Percentiles rank a stretch among this genome's conserved stretches.
phyloP scores from a whole-genome alignment of 1,140 invertebrate species.

The Heterodera schachtii region DNA sequence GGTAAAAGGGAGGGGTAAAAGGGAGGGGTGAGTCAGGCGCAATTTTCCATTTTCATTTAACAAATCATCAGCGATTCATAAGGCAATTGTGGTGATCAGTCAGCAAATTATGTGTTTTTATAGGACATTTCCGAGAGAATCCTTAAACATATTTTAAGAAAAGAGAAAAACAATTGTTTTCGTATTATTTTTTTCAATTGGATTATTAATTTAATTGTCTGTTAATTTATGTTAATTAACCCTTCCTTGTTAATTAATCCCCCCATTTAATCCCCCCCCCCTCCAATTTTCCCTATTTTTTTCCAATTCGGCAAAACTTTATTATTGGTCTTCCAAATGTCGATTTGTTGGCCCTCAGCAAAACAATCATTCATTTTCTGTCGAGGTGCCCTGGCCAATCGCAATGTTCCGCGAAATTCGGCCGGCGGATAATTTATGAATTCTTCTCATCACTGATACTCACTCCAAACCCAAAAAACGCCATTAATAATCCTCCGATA shows the following conservation, averaged over 20 bases:
- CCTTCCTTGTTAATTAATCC: too few relatives aligned
- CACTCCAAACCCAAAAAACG: constrained; percentile 12
- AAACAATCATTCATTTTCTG: not conserved
- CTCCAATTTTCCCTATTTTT: not conserved
- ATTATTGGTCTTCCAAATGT: not conserved
- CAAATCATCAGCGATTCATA: not conserved
- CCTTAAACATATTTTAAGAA: not conserved
- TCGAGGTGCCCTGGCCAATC: not conserved
- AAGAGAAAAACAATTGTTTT: not conserved
- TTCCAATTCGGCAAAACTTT: not conserved
- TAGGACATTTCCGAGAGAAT: not conserved
- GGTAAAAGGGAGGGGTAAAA: not conserved
- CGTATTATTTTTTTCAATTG: too few relatives aligned
- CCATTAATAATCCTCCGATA: constrained; percentile 18
- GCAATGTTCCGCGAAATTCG: constrained; percentile 19
- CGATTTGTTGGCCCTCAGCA: not conserved
- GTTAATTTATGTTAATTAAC: too few relatives aligned
- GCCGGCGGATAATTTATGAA: constrained; percentile 15
- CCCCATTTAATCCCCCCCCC: too few relatives aligned
- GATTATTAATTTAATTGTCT: too few relatives aligned
- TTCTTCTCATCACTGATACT: not conserved
- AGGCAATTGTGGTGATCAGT: not conserved
- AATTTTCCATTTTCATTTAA: not conserved
- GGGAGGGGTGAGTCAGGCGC: not conserved
- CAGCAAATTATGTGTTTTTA: not conserved